phyloP scores from a whole-genome alignment of 1,140 invertebrate genomes.

The Meloidogyne exigua region DNA sequence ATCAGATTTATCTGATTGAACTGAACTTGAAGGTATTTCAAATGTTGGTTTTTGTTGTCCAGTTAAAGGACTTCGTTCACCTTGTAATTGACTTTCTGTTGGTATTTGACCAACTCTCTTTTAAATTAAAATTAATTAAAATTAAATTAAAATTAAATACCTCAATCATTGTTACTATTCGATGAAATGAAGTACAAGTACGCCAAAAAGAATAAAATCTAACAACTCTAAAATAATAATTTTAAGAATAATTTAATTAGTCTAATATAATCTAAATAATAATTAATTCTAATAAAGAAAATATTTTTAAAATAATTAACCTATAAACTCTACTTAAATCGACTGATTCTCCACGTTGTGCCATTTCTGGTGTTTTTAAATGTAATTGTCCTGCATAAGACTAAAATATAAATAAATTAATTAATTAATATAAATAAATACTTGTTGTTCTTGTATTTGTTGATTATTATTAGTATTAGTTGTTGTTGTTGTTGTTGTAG shows the following conservation, averaged over 20 bases:
- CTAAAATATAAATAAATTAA: background rate
- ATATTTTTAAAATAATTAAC: background rate
- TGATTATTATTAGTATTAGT: background rate
- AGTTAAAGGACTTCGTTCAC: background rate
- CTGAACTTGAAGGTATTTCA: conserved; percentile 3
- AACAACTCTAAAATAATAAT: conserved; percentile 51
- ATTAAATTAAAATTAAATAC: conserved; percentile 30
- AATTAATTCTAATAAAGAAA: too few relatives aligned
- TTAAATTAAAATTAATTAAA: background rate
- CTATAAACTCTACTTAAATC: conserved; percentile 53
- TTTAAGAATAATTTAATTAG: too few relatives aligned
- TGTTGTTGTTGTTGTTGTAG: background rate
- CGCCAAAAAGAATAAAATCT: conserved; percentile 64
- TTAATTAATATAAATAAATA: background rate
- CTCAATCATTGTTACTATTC: conserved; percentile 64
- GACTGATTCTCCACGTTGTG: conserved; percentile 49
- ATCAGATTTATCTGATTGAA: conserved; percentile 10
- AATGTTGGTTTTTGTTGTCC: conserved; percentile 9
- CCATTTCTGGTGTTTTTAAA: conserved; percentile 22
- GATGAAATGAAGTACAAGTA: conserved; percentile 62
- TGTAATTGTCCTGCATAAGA: background rate
- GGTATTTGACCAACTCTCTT: conserved; percentile 9
- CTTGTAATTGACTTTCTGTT: background rate
- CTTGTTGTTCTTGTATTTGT: conserved; percentile 13
- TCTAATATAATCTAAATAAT: too few relatives aligned